Evolutionary conservation across 2,113 vertebrate genomes (phyloP), one percentile per base, ranked within the genome.

Genomic region (Proterorhinus semilunaris): DNA sequence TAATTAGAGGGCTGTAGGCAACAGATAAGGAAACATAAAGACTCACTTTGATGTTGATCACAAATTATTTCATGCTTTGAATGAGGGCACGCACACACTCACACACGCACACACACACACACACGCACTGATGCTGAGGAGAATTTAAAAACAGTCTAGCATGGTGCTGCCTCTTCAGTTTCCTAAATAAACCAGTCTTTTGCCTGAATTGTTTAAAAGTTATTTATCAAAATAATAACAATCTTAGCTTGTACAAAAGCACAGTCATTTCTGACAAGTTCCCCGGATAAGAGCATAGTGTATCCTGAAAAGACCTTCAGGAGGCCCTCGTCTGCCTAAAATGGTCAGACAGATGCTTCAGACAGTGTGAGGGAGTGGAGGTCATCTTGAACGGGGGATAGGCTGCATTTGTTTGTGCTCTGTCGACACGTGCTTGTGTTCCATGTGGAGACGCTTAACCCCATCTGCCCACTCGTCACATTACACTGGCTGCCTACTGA

Each of bases 11-110:
- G 69, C 85, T 91, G 84, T 74, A 74, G 79, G 79, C 76, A 66
- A 74, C 66, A 79, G 87, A 91, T 89, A 91, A 91, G 81, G 72
- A 83, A 61, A 86, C 78, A 82, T 82, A 84, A 88, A 85, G 75
- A 79, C 80, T 74, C n/a, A 72, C 75, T 88, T 89, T 91, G 85
- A 91, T 88, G 86, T 85, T 84, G 83, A 87, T 87, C 80, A 76
- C 77, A 87, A 79, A 81, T 84, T 80, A 81, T 86, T 81, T 88
- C 61, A 73, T 76, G 81, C 79, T 82, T 77, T 87, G 44, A 87
- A 61, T 72, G 62, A 59, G 47, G 43, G 66, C 49, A 64, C 10
- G 8, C 7, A 47, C 45, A n/a, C 57, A 57, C 58, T 17, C 52
- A 71, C 10, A 43, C 66, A 53, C 62, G 53, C 42, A 45, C 17